phyloP scores from a whole-genome alignment of 2,797 vertebrate species.

The Sphenopsis melanotis region DNA sequence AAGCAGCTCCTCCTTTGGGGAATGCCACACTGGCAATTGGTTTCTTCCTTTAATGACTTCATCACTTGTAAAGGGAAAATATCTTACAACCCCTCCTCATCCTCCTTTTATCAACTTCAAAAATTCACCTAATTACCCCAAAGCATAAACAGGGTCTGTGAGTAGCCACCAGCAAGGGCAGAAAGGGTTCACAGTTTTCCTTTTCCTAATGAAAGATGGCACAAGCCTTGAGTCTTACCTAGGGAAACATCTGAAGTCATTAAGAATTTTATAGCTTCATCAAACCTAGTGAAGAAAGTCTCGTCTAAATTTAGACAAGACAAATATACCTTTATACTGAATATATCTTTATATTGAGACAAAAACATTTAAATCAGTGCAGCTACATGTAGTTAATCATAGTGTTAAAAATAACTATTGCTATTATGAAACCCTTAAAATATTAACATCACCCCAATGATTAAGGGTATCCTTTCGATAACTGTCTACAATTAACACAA shows the following conservation, averaged over 20 bases:
- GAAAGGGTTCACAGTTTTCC: background rate
- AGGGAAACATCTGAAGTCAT: background rate
- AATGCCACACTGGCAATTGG: background rate
- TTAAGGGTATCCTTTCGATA: background rate
- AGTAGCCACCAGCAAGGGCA: background rate
- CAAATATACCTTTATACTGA: background rate
- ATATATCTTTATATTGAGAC: background rate
- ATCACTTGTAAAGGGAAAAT: background rate
- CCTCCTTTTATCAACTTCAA: background rate
- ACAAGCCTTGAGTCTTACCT: background rate
- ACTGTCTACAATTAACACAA: constrained; percentile 4
- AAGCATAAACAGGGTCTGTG: background rate
- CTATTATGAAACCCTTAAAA: constrained; percentile 27
- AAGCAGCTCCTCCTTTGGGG: background rate
- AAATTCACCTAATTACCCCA: background rate
- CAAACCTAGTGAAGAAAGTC: background rate
- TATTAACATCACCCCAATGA: constrained; percentile 1
- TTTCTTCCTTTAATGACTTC: background rate
- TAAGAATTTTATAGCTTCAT: background rate
- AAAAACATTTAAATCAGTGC: background rate
- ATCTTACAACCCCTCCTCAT: background rate
- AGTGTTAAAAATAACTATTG: background rate
- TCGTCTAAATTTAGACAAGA: background rate
- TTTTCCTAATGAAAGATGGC: background rate
- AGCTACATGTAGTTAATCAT: background rate